These are phyloP conservation scores for Creontiades dilutus DNA, from an alignment of 2,888 invertebrate species.

Conservation along the genomic window DNA sequence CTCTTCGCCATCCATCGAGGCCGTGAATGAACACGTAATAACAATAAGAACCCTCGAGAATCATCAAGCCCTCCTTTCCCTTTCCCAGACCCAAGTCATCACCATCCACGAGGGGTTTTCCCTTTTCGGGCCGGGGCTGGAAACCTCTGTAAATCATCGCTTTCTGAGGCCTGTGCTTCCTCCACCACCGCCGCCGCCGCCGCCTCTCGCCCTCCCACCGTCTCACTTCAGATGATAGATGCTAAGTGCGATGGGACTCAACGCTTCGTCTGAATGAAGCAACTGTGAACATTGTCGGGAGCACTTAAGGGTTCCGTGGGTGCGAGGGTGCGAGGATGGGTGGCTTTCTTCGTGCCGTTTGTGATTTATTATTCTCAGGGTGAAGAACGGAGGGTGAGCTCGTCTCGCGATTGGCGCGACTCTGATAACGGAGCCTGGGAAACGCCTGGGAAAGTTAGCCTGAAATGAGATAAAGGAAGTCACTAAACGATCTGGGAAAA, in stretches of 20 bases:
- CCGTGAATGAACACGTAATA: constrained; percentile 65
- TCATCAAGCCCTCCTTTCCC: constrained; percentile 52
- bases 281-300: constrained; percentile 62
- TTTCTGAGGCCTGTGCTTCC: background rate
- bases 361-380: constrained; percentile 49
- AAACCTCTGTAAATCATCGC: constrained; percentile 63
- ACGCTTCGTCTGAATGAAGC: constrained; percentile 67
- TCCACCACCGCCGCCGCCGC: background rate
- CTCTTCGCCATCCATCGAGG: background rate
- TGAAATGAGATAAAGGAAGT: too few species aligned
- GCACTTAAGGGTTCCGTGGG: constrained; percentile 58
- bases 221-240: constrained; percentile 60
- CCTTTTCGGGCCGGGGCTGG: constrained; percentile 15
- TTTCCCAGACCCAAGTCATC: constrained; percentile 29
- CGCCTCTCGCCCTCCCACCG: constrained; percentile 10
- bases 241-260: constrained; percentile 66
- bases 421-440: background rate
- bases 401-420: background rate
- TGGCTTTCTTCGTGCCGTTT: constrained; percentile 24
- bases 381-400: constrained; percentile 29
- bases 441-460: too few species aligned
- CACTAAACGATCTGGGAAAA: too few species aligned
- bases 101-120: constrained; percentile 28
- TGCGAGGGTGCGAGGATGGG: constrained; percentile 34
- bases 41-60: constrained; percentile 66